phyloP scores from a whole-genome alignment of 2,113 vertebrate genomes.

The Sceloporus tristichus region DNA sequence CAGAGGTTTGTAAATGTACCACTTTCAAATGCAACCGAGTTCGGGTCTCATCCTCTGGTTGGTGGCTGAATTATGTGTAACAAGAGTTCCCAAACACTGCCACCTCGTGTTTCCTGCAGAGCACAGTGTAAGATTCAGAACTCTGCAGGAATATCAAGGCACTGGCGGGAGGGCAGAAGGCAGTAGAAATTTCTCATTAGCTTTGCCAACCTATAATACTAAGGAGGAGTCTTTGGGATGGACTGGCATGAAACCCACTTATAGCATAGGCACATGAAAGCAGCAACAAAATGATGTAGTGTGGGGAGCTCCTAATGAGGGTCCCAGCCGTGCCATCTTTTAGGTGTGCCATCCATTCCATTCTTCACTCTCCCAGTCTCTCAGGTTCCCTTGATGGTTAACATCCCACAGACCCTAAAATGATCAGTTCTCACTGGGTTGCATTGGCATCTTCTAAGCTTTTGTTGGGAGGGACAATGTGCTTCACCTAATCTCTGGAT shows the following conservation, averaged over 20 bases:
- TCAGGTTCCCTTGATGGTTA: background rate
- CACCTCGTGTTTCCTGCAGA: constrained; percentile 61
- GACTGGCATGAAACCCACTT: background rate
- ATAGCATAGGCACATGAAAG: background rate
- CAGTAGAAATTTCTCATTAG: background rate
- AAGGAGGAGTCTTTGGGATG: too few species aligned
- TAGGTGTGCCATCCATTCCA: background rate
- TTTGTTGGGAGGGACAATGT: background rate
- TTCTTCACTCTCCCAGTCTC: background rate
- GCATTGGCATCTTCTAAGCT: background rate
- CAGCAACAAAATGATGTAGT: background rate
- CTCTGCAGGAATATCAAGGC: background rate
- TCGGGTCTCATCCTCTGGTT: rapidly evolving
- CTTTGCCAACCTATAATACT: too few species aligned
- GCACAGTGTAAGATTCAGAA: background rate
- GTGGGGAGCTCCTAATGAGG: background rate
- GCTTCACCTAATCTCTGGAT: background rate
- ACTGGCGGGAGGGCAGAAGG: too few species aligned
- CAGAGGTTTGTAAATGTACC: rapidly evolving
- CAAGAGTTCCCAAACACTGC: constrained; percentile 64
- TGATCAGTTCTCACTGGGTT: too few species aligned
- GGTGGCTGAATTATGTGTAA: rapidly evolving
- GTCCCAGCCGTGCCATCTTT: background rate
- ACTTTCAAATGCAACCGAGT: background rate
- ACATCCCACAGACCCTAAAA: too few species aligned